A percentile compares a stretch with the other conserved stretches of the same genome.
phyloP scores from a whole-genome alignment of 2,797 vertebrate species.

The Spinus olivaceus region DNA sequence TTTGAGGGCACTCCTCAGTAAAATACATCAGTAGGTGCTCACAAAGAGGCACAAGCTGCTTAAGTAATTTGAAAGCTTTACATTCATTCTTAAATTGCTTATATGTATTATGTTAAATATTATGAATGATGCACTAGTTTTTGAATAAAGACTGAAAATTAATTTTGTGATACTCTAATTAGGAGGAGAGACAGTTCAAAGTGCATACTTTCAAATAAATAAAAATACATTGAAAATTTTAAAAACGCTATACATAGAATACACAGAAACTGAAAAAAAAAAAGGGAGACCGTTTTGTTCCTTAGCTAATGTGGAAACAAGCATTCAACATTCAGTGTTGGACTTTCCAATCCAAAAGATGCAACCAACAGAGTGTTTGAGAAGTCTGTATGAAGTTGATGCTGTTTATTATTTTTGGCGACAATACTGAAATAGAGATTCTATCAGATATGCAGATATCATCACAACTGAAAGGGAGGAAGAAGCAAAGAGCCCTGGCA shows the following conservation, averaged over 20 bases:
- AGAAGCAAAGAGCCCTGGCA: background rate
- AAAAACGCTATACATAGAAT: background rate
- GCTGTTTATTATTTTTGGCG: background rate
- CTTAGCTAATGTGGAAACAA: background rate
- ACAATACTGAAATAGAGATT: background rate
- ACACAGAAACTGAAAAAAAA: background rate
- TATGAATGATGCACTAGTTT: background rate
- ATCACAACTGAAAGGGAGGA: background rate
- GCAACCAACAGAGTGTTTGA: background rate
- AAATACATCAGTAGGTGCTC: background rate
- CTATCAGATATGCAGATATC: background rate
- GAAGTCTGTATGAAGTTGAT: background rate
- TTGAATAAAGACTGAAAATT: background rate
- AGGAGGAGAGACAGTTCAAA: background rate
- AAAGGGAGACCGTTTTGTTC: background rate
- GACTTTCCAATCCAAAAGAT: background rate
- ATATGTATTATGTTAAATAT: background rate
- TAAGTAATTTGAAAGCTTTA: background rate
- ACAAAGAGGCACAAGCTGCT: background rate
- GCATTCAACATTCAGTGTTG: background rate
- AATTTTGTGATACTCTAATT: background rate
- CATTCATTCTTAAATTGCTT: background rate
- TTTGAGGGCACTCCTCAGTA: background rate
- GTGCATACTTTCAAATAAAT: background rate
- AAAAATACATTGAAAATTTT: background rate